Evolutionary conservation across 2,888 invertebrate genomes (phyloP).

Genomic region (Dastarcus helophoroides): DNA sequence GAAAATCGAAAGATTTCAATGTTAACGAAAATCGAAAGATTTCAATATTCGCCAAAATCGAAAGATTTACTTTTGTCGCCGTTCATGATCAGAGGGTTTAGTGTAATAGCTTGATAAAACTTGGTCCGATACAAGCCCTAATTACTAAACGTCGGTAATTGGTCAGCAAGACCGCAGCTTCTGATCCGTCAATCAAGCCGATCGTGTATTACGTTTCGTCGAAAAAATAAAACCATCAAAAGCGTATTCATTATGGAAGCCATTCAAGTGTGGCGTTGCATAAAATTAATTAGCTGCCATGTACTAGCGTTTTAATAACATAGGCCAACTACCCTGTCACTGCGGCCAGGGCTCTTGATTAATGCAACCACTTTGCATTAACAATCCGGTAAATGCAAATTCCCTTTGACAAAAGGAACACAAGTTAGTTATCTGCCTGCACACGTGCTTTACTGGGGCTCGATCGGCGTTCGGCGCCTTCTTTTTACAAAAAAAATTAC

Average conservation of each 20-base stretch:
- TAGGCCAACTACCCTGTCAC: constrained; percentile 31
- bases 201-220: constrained; percentile 22
- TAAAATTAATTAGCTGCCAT: constrained; percentile 39
- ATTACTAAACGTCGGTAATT: no score
- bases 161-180: constrained; percentile 19
- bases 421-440: no score
- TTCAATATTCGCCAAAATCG: no score
- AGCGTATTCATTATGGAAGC: constrained; percentile 36
- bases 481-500: no score
- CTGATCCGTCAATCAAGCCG: constrained; percentile 26
- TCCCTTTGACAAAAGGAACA: constrained; percentile 12
- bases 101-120: no score
- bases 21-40: no score
- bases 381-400: constrained; percentile 37
- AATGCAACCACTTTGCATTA: constrained; percentile 38
- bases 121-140: no score
- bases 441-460: no score
- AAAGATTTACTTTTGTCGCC: no score
- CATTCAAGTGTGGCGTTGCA: constrained; percentile 39
- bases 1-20: no score
- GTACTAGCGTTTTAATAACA: constrained; percentile 37
- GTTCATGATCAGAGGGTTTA: no score
- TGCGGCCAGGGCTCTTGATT: constrained; percentile 35
- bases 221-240: constrained; percentile 28
- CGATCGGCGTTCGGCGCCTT: no score